These are phyloP conservation scores for Toxonevra muliebris DNA, from an alignment of 2,888 invertebrate species.

Conservation along the genomic window DNA sequence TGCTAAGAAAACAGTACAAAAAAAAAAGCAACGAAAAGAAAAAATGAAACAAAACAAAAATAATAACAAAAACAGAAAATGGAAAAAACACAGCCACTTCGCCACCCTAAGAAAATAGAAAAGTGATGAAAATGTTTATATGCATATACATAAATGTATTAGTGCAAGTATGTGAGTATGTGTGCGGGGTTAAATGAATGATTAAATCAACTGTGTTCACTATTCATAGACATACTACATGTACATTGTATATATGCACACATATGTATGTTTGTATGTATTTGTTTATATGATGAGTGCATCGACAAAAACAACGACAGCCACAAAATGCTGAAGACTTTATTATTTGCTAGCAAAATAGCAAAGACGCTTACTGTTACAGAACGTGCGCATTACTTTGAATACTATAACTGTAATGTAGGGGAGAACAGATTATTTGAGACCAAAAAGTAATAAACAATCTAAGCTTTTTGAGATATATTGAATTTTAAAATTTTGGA, in stretches of 20 bases:
- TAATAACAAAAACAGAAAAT: constrained; percentile 14
- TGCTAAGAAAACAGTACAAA: background rate
- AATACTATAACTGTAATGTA: too few species aligned
- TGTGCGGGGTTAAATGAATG: constrained; percentile 42
- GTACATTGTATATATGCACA: background rate
- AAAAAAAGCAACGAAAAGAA: constrained; percentile 2
- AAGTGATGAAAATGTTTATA: too few species aligned
- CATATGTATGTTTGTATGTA: constrained; percentile 2
- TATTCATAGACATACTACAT: background rate
- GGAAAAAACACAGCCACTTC: background rate
- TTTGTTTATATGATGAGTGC: background rate
- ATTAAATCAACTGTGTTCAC: constrained; percentile 51
- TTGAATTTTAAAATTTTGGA: too few species aligned
- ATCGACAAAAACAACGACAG: constrained; percentile 3
- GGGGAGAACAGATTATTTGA: too few species aligned
- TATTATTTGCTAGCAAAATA: background rate
- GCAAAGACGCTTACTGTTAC: too few species aligned
- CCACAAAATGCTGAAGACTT: constrained; percentile 11
- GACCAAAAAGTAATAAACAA: too few species aligned
- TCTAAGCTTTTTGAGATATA: too few species aligned
- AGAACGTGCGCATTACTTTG: too few species aligned
- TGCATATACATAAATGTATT: background rate
- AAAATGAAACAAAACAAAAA: constrained; percentile 19
- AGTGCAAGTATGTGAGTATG: background rate
- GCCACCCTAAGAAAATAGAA: too few species aligned